Evolutionary conservation across 2,888 invertebrate genomes (phyloP).

Genomic region (Serripes groenlandicus): DNA sequence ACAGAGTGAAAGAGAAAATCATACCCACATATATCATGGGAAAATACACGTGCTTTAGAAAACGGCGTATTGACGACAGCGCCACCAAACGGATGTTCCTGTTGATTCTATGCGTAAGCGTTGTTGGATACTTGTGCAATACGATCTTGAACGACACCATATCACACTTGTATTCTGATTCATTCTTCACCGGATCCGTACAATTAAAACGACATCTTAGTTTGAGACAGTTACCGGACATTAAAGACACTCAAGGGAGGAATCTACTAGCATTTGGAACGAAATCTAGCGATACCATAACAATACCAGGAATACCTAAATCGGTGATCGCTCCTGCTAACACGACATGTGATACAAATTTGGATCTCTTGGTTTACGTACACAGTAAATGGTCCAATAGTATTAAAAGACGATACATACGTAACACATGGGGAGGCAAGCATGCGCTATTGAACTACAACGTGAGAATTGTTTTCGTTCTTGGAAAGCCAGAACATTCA

Average conservation of each 20-base stretch:
- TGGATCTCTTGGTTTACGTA: constrained; percentile 70
- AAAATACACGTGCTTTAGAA: no score
- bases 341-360: constrained; percentile 25
- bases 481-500: constrained; percentile 61
- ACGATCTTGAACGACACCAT: not conserved
- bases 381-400: constrained; percentile 70
- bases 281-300: not conserved
- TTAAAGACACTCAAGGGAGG: constrained; percentile 5
- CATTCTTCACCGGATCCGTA: not conserved
- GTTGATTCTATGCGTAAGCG: not conserved
- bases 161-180: not conserved
- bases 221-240: not conserved
- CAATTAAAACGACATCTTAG: not conserved
- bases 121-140: constrained; percentile 3
- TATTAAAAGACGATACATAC: constrained; percentile 56
- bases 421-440: constrained; percentile 71
- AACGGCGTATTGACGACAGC: not conserved
- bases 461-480: constrained; percentile 65
- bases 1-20: no score
- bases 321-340: not conserved
- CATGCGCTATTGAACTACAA: constrained; percentile 47
- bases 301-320: not conserved
- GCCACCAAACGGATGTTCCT: not conserved
- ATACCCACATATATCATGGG: no score
- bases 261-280: constrained; percentile 5